phyloP scores from a whole-genome alignment of 64 coral and sea anemone genomes.

The Hydrozoanthus tunicans region DNA sequence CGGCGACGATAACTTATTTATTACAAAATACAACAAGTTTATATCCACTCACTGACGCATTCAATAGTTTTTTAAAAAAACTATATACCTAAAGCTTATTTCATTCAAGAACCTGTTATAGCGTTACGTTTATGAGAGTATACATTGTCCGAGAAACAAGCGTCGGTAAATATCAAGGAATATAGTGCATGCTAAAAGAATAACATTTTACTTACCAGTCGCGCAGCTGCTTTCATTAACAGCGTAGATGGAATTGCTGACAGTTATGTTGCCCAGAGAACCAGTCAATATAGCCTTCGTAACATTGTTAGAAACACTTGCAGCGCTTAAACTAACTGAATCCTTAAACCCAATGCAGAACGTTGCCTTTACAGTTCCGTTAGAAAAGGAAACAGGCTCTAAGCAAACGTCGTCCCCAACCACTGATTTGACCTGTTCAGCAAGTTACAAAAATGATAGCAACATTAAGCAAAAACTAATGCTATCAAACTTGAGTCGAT shows the following conservation, averaged over 20 bases:
- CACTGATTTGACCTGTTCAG: background rate
- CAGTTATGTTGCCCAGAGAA: background rate
- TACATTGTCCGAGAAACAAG: too few species aligned
- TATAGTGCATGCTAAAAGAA: too few species aligned
- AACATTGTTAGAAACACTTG: background rate
- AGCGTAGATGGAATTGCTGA: background rate
- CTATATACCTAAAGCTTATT: too few species aligned
- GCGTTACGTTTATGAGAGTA: too few species aligned
- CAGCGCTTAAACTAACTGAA: background rate
- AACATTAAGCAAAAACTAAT: too few species aligned
- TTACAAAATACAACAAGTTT: too few species aligned
- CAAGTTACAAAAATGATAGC: background rate
- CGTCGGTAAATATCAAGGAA: too few species aligned
- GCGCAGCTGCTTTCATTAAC: background rate
- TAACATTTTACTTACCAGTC: background rate
- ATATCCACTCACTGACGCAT: too few species aligned
- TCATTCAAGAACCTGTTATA: too few species aligned
- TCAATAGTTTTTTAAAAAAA: too few species aligned
- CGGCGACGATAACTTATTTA: too few species aligned
- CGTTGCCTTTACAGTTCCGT: background rate
- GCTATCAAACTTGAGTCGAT: too few species aligned
- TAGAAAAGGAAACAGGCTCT: background rate
- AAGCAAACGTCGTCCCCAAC: background rate
- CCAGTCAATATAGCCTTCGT: background rate
- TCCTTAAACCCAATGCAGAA: background rate